Conservation (phyloP, 2,888 invertebrate species). For the Asteroscopus sphinx region DNA sequence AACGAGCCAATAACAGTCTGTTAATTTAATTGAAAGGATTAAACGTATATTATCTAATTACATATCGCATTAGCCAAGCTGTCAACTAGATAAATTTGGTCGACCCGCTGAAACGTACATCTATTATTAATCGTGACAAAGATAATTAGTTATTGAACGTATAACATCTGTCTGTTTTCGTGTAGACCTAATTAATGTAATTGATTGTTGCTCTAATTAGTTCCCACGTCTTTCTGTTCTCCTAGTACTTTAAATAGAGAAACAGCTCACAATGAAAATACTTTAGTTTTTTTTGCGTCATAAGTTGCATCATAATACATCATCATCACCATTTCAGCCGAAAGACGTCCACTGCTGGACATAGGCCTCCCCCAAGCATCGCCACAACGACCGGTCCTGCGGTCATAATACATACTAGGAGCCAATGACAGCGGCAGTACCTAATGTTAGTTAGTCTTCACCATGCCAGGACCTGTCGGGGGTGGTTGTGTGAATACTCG, state of each 20-base stretch:
- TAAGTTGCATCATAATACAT: too few species aligned
- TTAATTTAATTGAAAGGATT: constrained; percentile 47
- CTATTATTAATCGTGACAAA: constrained; percentile 52
- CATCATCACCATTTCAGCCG: too few species aligned
- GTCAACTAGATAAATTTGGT: constrained; percentile 50
- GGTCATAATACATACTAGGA: too few species aligned
- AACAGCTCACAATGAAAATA: too few species aligned
- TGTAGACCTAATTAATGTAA: constrained; percentile 36
- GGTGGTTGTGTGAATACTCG: too few species aligned
- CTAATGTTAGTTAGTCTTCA: too few species aligned
- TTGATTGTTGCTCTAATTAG: constrained; percentile 33
- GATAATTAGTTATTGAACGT: constrained; percentile 53
- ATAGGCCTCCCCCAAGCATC: too few species aligned
- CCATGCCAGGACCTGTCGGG: too few species aligned
- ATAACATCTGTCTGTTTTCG: constrained; percentile 35
- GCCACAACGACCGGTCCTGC: too few species aligned
- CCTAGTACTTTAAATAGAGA: background rate
- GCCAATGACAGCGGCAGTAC: too few species aligned
- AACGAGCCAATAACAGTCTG: constrained; percentile 12
- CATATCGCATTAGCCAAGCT: constrained; percentile 47
- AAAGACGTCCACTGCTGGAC: too few species aligned
- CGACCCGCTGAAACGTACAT: constrained; percentile 45
- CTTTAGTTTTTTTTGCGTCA: too few species aligned
- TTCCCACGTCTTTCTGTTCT: constrained; percentile 9
- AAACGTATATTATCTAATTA: constrained; percentile 44